Conservation (phyloP, 2,113 vertebrate species). For the Pantherophis guttatus region DNA sequence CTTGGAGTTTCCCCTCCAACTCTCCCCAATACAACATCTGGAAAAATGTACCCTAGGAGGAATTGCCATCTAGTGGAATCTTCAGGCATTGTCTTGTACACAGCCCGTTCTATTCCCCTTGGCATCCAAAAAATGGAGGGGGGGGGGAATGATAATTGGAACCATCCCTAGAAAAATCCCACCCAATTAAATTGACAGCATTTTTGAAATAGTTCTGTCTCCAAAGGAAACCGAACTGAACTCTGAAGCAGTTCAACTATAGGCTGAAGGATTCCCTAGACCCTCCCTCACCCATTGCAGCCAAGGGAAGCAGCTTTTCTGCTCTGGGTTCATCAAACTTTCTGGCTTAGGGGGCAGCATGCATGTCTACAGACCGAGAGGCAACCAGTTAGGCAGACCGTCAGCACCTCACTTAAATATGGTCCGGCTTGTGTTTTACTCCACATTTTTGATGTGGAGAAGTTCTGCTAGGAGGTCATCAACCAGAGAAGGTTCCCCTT, state of each 20-base stretch:
- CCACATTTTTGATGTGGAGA: neutral
- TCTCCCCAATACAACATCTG: neutral
- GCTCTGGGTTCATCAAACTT: neutral
- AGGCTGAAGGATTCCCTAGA: neutral
- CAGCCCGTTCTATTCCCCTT: neutral
- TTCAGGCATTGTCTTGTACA: too few species aligned
- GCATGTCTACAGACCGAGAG: too few species aligned
- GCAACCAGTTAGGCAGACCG: too few species aligned
- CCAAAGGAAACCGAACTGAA: slow-evolving; percentile 33
- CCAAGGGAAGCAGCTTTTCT: neutral
- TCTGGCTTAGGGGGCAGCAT: too few species aligned
- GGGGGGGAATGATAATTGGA: slow-evolving; percentile 25
- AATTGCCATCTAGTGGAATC: slow-evolving; percentile 21
- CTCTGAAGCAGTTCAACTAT: neutral
- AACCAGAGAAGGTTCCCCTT: neutral
- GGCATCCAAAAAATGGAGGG: neutral
- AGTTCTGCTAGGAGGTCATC: neutral
- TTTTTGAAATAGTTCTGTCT: slow-evolving; percentile 29
- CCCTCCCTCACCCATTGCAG: neutral
- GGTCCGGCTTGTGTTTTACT: neutral
- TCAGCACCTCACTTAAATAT: neutral
- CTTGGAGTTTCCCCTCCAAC: neutral
- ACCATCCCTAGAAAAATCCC: slow-evolving; percentile 32
- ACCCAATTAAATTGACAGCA: slow-evolving; percentile 22
- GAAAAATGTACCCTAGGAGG: neutral